phyloP scores from a whole-genome alignment of 2,113 vertebrate species.

The Syngnathus scovelli region DNA sequence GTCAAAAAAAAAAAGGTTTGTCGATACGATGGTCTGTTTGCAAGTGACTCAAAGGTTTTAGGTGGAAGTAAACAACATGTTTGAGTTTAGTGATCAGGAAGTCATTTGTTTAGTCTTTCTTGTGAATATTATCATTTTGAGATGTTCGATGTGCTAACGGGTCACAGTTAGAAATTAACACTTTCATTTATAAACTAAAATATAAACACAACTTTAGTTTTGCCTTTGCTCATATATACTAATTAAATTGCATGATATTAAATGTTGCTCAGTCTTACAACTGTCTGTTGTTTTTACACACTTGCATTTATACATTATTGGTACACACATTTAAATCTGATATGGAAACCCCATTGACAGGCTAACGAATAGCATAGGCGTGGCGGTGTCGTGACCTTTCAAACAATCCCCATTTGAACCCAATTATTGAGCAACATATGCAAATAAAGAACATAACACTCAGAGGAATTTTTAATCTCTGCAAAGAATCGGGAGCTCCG shows the following conservation, averaged over 20 bases:
- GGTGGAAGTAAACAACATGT: background rate
- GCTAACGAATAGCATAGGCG: background rate
- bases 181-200: conserved; percentile 38
- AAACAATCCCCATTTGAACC: background rate
- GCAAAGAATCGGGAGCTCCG: background rate
- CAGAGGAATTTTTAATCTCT: background rate
- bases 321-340: too few relatives aligned
- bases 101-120: background rate
- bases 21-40: conserved; percentile 37
- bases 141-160: conserved; percentile 1
- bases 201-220: conserved; percentile 33
- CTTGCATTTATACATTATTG: too few relatives aligned
- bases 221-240: conserved; percentile 9
- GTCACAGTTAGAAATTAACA: background rate
- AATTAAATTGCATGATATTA: conserved; percentile 15
- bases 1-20: background rate
- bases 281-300: too few relatives aligned
- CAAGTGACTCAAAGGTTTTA: conserved; percentile 45
- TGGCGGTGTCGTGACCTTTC: background rate
- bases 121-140: conserved; percentile 14
- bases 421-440: background rate
- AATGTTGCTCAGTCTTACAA: conserved; percentile 24
- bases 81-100: conserved; percentile 14
- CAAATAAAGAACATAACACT: background rate
- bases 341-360: background rate